phyloP scores from a whole-genome alignment of 1,140 invertebrate genomes.

The Sinonovacula constricta region DNA sequence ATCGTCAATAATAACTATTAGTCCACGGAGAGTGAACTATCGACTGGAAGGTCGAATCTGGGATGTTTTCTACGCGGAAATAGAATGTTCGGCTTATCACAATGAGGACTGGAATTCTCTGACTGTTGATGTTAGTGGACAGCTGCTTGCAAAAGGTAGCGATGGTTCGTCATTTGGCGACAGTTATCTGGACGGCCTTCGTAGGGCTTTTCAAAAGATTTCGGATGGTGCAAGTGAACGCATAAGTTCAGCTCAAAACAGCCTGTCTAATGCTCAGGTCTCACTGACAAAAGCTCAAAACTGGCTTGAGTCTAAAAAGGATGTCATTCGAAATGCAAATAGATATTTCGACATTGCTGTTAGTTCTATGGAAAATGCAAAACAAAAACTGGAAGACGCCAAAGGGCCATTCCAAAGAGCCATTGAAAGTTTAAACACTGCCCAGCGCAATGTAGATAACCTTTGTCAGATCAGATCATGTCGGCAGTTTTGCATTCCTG shows the following conservation, averaged over 20 bases:
- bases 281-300: conserved; percentile 28
- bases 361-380: conserved; percentile 22
- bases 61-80: conserved; percentile 15
- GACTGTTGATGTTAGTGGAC: conserved; percentile 20
- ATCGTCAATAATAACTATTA: conserved; percentile 2
- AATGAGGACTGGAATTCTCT: conserved; percentile 20
- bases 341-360: conserved; percentile 48
- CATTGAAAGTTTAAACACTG: conserved; percentile 22
- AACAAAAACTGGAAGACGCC: conserved; percentile 45
- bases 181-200: conserved; percentile 12
- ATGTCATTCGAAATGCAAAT: conserved; percentile 21
- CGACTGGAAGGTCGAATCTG: conserved; percentile 37
- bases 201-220: background rate
- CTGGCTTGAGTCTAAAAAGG: conserved; percentile 27
- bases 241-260: background rate
- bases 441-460: conserved; percentile 47
- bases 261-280: conserved; percentile 6
- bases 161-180: conserved; percentile 4
- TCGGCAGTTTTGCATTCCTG: conserved; percentile 47
- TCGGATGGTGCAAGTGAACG: conserved; percentile 17
- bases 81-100: conserved; percentile 18
- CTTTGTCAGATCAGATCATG: conserved; percentile 51
- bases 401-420: conserved; percentile 48
- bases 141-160: conserved; percentile 5
- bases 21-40: conserved; percentile 1